These are phyloP conservation scores for Coptotermes formosanus DNA, from an alignment of 1,140 invertebrate species.

Conservation along the genomic window DNA sequence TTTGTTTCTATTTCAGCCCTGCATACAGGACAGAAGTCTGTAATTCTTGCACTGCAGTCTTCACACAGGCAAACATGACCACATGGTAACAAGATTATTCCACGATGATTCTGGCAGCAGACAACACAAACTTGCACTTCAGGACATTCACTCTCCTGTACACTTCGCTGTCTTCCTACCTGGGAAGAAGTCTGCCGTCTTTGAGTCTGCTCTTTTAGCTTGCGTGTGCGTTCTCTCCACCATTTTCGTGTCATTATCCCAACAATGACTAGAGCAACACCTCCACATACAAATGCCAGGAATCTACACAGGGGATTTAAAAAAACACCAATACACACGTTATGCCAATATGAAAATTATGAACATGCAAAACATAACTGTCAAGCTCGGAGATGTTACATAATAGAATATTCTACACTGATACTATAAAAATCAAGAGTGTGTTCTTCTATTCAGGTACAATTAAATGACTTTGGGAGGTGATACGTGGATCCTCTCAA, in stretches of 20 bases:
- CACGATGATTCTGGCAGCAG: slow-evolving; percentile 72
- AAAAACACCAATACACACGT: neutral
- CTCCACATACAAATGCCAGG: slow-evolving; percentile 64
- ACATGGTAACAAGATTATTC: slow-evolving; percentile 77
- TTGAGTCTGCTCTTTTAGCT: slow-evolving; percentile 29
- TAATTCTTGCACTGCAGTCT: slow-evolving; percentile 72
- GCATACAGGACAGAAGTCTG: slow-evolving; percentile 69
- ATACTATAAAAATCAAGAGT: too few species aligned
- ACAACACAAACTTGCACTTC: slow-evolving; percentile 72
- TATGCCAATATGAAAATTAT: too few species aligned
- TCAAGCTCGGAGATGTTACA: neutral
- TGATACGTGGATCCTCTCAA: too few species aligned
- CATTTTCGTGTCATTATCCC: slow-evolving; percentile 55
- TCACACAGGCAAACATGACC: slow-evolving; percentile 82
- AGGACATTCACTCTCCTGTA: slow-evolving; percentile 50
- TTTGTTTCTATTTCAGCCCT: slow-evolving; percentile 61
- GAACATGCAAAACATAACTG: neutral
- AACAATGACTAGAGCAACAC: slow-evolving; percentile 61
- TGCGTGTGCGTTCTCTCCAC: slow-evolving; percentile 27
- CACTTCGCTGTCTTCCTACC: neutral
- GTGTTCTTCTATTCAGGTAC: too few species aligned
- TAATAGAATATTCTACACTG: too few species aligned
- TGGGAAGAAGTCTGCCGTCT: neutral
- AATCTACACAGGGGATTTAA: slow-evolving; percentile 49
- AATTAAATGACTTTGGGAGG: too few species aligned